These are phyloP conservation scores for Pseudomyrmex pallidus DNA, from an alignment of 1,140 invertebrate species.

Conservation along the genomic window DNA sequence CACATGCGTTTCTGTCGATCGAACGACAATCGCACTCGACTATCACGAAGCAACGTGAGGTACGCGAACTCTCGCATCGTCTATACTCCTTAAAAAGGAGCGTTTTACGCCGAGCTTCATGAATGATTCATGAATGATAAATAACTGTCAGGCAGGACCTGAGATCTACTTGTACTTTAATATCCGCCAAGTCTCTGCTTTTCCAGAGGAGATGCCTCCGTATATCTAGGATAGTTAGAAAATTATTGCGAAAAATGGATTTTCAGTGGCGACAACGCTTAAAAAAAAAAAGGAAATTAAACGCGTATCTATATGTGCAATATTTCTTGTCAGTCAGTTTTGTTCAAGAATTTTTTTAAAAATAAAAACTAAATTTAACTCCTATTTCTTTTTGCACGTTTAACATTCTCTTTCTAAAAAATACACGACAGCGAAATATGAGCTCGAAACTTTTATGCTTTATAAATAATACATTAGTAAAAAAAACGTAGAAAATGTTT, in stretches of 20 bases:
- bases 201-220: not conserved
- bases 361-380: not conserved
- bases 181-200: slow-evolving; percentile 47
- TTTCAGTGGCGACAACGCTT: not conserved
- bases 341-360: not conserved
- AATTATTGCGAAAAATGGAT: slow-evolving; percentile 31
- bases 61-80: not conserved
- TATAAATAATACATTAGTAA: too few relatives aligned
- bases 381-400: not conserved
- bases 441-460: too few relatives aligned
- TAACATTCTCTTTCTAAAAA: too few relatives aligned
- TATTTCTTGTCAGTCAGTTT: not conserved
- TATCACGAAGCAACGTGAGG: not conserved
- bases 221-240: slow-evolving; percentile 25
- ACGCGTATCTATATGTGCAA: not conserved
- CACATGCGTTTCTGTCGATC: not conserved
- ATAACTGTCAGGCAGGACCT: slow-evolving; percentile 43
- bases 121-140: slow-evolving; percentile 54
- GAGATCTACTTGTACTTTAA: slow-evolving; percentile 57
- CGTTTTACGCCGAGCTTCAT: slow-evolving; percentile 31
- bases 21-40: slow-evolving; percentile 3
- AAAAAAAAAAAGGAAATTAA: not conserved
- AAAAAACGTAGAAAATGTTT: not conserved
- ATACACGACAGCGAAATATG: too few relatives aligned
- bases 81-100: slow-evolving; percentile 32